Conservation (phyloP, 2,797 vertebrate species). For the Ammospiza maritima region DNA sequence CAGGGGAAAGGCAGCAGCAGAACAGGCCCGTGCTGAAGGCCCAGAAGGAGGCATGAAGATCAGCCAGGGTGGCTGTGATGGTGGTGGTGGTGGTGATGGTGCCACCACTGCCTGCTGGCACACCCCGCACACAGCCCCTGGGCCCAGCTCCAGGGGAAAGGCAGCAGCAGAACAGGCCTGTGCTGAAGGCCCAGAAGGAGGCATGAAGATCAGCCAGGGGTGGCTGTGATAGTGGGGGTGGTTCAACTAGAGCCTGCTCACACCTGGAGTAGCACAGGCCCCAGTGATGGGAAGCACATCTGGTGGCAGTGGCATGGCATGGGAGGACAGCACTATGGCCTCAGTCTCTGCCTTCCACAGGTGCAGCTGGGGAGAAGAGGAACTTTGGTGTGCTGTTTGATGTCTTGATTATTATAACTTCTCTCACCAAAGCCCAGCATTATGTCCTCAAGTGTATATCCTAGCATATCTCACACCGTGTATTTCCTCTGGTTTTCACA, state of each 20-base stretch:
- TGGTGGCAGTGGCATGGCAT: rapidly evolving
- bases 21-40: rapidly evolving
- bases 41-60: background rate
- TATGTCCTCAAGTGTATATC: background rate
- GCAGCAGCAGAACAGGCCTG: rapidly evolving
- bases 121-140: too few species aligned
- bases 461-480: background rate
- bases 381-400: background rate
- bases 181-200: background rate
- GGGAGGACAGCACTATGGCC: background rate
- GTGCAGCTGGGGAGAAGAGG: background rate
- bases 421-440: background rate
- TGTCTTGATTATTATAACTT: background rate
- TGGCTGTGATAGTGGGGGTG: too few species aligned
- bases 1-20: too few species aligned
- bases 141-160: too few species aligned
- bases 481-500: background rate
- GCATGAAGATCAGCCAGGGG: background rate
- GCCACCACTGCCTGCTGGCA: too few species aligned
- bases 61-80: background rate
- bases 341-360: background rate
- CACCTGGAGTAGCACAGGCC: too few species aligned
- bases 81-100: too few species aligned
- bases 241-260: background rate
- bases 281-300: rapidly evolving